These are phyloP conservation scores for Hyaena hyaena DNA, from an alignment of 2,113 vertebrate species.

Conservation along the genomic window DNA sequence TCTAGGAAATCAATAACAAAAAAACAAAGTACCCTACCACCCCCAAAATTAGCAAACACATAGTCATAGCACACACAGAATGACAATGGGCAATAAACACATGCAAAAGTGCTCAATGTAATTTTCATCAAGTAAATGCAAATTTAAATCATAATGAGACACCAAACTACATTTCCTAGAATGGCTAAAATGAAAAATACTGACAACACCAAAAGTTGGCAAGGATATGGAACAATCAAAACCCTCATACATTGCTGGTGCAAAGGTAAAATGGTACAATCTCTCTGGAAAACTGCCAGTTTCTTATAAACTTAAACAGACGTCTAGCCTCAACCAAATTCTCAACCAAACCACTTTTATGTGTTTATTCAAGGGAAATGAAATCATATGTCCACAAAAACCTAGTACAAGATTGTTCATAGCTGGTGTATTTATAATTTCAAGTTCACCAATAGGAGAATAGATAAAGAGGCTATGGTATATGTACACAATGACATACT, in stretches of 20 bases:
- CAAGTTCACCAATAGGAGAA: neutral
- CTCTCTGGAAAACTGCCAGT: neutral
- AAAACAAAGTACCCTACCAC: neutral
- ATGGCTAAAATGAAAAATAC: neutral
- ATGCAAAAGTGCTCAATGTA: neutral
- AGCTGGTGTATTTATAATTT: neutral
- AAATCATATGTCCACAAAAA: neutral
- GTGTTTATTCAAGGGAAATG: neutral
- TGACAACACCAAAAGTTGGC: neutral
- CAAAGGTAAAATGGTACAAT: neutral
- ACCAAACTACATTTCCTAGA: neutral
- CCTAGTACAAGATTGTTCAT: neutral
- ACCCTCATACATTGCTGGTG: neutral
- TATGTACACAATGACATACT: neutral
- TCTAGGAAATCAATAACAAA: neutral
- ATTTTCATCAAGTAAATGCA: neutral
- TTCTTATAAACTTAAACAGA: neutral
- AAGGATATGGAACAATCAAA: neutral
- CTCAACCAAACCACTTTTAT: neutral
- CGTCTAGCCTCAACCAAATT: neutral
- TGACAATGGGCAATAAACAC: neutral
- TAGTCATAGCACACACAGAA: neutral
- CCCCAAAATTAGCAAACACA: neutral
- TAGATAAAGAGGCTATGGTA: neutral
- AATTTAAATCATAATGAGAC: neutral